phyloP scores from a whole-genome alignment of 1,140 invertebrate genomes.

The Physella acuta region DNA sequence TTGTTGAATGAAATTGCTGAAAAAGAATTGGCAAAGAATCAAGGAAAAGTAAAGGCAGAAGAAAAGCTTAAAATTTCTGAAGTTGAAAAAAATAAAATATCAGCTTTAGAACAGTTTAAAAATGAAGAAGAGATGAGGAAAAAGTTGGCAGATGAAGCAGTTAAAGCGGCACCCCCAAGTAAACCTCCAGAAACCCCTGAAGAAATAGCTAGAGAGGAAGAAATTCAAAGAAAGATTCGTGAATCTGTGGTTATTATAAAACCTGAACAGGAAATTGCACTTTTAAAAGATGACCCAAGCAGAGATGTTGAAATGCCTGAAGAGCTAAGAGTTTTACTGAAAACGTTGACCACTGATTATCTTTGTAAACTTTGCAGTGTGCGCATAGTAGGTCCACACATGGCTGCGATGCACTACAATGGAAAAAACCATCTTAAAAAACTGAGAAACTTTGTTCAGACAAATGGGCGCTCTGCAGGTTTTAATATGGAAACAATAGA shows the following conservation, averaged over 20 bases:
- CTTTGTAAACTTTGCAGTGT: conserved; percentile 23
- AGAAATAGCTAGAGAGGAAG: conserved; percentile 21
- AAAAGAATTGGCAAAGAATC: background rate
- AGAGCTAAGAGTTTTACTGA: conserved; percentile 6
- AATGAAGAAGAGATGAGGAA: conserved; percentile 9
- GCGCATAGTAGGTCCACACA: conserved; percentile 14
- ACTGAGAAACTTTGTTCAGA: conserved; percentile 20
- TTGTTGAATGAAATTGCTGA: conserved; percentile 22
- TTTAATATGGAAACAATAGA: conserved; percentile 12
- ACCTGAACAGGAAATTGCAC: background rate
- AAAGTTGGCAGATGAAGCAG: conserved; percentile 14
- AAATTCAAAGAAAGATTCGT: conserved; percentile 22
- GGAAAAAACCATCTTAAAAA: conserved; percentile 24
- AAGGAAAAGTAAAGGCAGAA: background rate
- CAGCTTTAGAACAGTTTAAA: background rate
- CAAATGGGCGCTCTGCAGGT: conserved; percentile 23
- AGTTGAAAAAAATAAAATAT: background rate
- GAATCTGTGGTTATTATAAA: conserved; percentile 15
- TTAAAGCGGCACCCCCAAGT: conserved; percentile 15
- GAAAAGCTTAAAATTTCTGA: background rate
- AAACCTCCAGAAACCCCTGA: conserved; percentile 22
- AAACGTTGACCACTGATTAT: conserved; percentile 16
- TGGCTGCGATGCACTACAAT: conserved; percentile 25
- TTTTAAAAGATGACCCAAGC: conserved; percentile 1
- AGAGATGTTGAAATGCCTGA: conserved; percentile 17